Conservation (phyloP, 2,888 invertebrate species). For the Amphimallon solstitiale region DNA sequence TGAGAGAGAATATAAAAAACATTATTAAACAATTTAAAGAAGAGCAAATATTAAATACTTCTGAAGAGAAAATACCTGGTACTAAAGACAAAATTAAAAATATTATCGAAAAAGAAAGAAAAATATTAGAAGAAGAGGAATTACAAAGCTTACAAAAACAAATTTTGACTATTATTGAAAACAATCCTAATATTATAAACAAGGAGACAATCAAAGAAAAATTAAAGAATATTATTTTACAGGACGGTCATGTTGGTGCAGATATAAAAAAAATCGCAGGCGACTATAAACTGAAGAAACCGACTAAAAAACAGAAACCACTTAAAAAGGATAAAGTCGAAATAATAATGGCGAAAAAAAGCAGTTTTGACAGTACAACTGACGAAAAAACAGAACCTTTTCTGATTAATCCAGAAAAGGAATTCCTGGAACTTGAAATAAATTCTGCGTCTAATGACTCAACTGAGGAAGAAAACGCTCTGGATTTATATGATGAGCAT, state of each 20-base stretch:
- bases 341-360: neutral
- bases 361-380: neutral
- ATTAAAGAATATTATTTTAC: constrained; percentile 57
- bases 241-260: constrained; percentile 48
- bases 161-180: constrained; percentile 64
- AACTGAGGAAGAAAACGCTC: neutral
- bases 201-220: constrained; percentile 64
- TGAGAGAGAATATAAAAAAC: constrained; percentile 48
- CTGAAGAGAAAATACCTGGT: constrained; percentile 42
- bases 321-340: constrained; percentile 15
- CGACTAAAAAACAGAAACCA: constrained; percentile 33
- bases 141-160: constrained; percentile 63
- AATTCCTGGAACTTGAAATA: neutral
- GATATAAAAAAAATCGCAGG: constrained; percentile 14
- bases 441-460: neutral
- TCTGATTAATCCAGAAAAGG: neutral
- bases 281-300: constrained; percentile 23
- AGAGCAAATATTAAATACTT: constrained; percentile 38
- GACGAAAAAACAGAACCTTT: neutral
- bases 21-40: constrained; percentile 58
- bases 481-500: constrained; percentile 40
- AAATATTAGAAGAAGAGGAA: constrained; percentile 64
- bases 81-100: constrained; percentile 53
- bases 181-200: constrained; percentile 64
- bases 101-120: constrained; percentile 60